Evolutionary conservation across 2,888 invertebrate genomes (phyloP), one percentile per base, ranked within the genome.

Genomic region (Drosophila nr. perissopoda): DNA sequence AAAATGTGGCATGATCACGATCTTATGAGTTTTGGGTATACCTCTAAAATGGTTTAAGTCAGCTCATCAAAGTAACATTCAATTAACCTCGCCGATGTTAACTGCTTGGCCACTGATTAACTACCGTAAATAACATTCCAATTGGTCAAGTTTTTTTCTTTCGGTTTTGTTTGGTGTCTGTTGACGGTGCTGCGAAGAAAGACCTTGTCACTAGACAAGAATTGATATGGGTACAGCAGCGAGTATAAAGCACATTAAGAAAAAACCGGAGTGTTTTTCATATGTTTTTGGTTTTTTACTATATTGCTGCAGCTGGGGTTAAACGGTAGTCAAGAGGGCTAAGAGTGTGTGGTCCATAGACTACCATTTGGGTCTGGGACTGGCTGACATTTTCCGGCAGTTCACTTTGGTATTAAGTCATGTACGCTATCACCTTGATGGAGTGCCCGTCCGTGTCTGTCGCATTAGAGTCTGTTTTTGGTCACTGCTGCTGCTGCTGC

Each of bases 401-500:
- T 36, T 16, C 48, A n/a, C 38, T 38, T 51, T 13, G 67, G 25
- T 21, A 21, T 67, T 53, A 34, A 54, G 70, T 70, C 70, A 70
- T 70, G 70, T 70, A 70, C 70, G 40, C 69, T 56, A 29, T 68
- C 56, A 68, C 72, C 72, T 72, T 72, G 72, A 60, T 65, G 72
- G 18, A 38, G 25, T 18, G 54, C 52, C 36, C 54, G 46, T 63
- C 67, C 29, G 52, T 53, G 52, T 25, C 66, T 46, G 46, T 42
- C 46, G 31, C 33, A 36, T 66, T 46, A 29, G 33, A 42, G 11
- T 53, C 66, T 46, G 66, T 46, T 34, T 42, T 58, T 46, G 46
- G 42, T 18, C 36, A 63, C 52, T 52, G 53, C 53, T 21, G 52
- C 52, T 52, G 52, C 52, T 21, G 52, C 52, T 52, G 63, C 69